phyloP scores from a whole-genome alignment of 2,113 vertebrate species.

The Typhlomys cinereus region DNA sequence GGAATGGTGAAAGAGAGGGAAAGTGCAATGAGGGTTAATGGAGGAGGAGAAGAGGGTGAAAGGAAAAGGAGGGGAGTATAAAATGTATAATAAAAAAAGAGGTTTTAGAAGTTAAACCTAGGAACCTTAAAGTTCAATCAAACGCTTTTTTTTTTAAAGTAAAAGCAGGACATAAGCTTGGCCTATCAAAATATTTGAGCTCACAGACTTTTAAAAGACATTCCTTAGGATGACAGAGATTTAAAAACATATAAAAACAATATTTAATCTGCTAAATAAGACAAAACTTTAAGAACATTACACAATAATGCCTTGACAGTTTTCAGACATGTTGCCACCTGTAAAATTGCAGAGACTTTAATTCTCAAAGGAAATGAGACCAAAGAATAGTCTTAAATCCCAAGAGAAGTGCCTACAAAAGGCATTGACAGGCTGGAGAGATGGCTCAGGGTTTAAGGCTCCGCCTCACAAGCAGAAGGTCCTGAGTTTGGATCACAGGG shows the following conservation, averaged over 20 bases:
- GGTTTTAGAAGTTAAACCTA: constrained; percentile 42
- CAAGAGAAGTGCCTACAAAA: constrained; percentile 23
- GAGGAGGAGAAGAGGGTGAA: no score
- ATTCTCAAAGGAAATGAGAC: not conserved
- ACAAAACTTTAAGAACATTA: constrained; percentile 39
- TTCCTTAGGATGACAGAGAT: constrained; percentile 36
- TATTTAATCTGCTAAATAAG: constrained; percentile 37
- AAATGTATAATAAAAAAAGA: no score
- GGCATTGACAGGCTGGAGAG: no score
- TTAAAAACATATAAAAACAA: constrained; percentile 29
- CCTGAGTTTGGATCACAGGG: no score
- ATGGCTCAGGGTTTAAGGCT: no score
- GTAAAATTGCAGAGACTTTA: constrained; percentile 13
- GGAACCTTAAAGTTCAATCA: constrained; percentile 57
- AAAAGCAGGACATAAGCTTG: constrained; percentile 39
- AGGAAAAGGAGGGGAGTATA: no score
- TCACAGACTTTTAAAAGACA: constrained; percentile 57
- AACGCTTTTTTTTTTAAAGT: not conserved
- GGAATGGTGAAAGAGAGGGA: no score
- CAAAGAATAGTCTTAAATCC: not conserved
- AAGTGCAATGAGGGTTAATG: no score
- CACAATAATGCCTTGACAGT: not conserved
- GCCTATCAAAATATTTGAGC: constrained; percentile 38
- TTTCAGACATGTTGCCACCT: not conserved
- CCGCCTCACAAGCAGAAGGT: no score